Evolutionary conservation across 2,888 invertebrate species (phyloP), one percentile per base, ranked within the genome.

Genomic region (Dynastes hyllus): DNA sequence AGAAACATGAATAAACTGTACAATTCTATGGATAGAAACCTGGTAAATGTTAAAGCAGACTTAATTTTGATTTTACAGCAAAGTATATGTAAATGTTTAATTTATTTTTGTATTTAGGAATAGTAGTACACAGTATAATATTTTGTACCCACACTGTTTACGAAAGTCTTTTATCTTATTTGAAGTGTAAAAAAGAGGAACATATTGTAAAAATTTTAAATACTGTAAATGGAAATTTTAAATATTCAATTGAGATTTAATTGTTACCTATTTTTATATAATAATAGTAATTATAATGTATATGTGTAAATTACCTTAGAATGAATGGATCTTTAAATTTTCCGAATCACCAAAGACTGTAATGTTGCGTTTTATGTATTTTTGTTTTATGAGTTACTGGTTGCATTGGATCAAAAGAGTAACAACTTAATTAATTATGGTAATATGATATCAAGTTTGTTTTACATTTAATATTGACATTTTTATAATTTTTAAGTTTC

Each of bases 91-190:
- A 73, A 51, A 78, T 73, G 65, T 70, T 73, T 78, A 73, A 78
- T 78, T 78, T 78, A 78, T 78, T 78, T 78, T 78, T 78, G 78
- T 78, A 78, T 73, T 22, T 78, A 78, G 65, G 37, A 45, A 11
- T 78, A 78, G 53, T 73, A 71, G 71, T 73, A 71, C 61, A 61
- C 73, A 61, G 58, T 75, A 45, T 75, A 61, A 75, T 50, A 61
- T 61, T 75, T 61, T 75, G 22, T 61, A 75, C 11, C 45, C 73
- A 75, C 40, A 61, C 45, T 61, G 29, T 53, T 58, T 73, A 58
- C 3, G 13, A 71, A 55, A 37, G 40, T 11, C 6, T 71, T 50
- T 40, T 40, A 5, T 58, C 53, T 51, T 63, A 32, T 76, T 76
- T 50, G 2, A 29, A 40, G n/a, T 69, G 67, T 69, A 77, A 69